A percentile compares a stretch with the other conserved stretches of the same genome.
These are phyloP conservation scores for Trichonephila clavipes DNA, from an alignment of 1,140 invertebrate genomes.

Conservation along the genomic window DNA sequence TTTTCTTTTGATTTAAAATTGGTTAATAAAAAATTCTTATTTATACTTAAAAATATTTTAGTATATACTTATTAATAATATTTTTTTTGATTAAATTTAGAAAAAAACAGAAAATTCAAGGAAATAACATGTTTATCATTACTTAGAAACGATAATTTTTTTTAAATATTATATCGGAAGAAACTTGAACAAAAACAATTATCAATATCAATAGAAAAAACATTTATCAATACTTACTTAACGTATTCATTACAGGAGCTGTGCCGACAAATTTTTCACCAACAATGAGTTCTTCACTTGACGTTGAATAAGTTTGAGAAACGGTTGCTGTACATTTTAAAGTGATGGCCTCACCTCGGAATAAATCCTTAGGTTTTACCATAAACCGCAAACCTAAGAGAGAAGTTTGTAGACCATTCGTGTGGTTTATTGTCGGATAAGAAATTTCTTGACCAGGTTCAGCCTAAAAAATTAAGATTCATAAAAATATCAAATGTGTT, in stretches of 20 bases:
- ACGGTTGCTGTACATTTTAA: conserved; percentile 55
- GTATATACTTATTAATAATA: too few species aligned
- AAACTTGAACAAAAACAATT: too few species aligned
- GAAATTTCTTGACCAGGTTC: background rate
- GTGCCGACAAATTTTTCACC: conserved; percentile 53
- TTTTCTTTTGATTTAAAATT: too few species aligned
- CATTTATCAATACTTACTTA: conserved; percentile 43
- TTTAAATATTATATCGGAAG: too few species aligned
- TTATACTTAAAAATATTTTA: too few species aligned
- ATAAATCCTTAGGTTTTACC: conserved; percentile 58
- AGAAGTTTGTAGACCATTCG: conserved; percentile 54
- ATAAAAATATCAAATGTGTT: background rate
- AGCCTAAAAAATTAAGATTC: background rate
- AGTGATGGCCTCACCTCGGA: conserved; percentile 57
- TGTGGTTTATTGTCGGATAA: conserved; percentile 53
- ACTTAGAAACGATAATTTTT: too few species aligned
- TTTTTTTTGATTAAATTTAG: too few species aligned
- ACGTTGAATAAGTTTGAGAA: conserved; percentile 68
- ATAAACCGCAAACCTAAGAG: conserved; percentile 55
- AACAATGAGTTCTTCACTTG: conserved; percentile 70
- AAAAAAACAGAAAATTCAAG: too few species aligned
- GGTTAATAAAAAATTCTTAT: too few species aligned
- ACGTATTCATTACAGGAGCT: conserved; percentile 38
- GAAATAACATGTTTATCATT: too few species aligned
- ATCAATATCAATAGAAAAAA: too few species aligned